A percentile compares a stretch with the other conserved stretches of the same genome.
Conservation (phyloP, 2,113 vertebrate species). For the Grammomys surdaster region DNA sequence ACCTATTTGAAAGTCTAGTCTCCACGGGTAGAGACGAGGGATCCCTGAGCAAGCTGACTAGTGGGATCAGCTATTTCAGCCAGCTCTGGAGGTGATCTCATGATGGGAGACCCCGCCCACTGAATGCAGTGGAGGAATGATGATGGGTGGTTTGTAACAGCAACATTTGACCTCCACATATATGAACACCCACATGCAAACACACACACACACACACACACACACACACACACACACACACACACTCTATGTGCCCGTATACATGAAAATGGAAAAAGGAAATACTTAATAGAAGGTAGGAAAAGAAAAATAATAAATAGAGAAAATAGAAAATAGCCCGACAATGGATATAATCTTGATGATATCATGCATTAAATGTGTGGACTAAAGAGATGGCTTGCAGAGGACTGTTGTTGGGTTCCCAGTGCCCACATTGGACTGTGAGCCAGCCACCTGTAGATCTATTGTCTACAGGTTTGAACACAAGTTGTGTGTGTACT, state of each 20-base stretch:
- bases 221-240: background rate
- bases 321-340: background rate
- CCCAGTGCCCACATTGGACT: background rate
- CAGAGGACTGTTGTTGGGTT: background rate
- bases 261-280: background rate
- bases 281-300: background rate
- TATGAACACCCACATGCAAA: background rate
- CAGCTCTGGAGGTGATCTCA: background rate
- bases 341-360: background rate
- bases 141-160: background rate
- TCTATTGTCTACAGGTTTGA: background rate
- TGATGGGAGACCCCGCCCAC: background rate
- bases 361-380: background rate
- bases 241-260: background rate
- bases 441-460: background rate
- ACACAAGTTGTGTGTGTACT: background rate
- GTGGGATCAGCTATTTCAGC: background rate
- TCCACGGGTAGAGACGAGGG: too few relatives aligned
- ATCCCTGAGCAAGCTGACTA: background rate
- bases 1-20: background rate
- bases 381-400: background rate
- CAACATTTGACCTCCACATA: background rate
- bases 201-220: background rate
- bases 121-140: background rate
- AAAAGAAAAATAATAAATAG: background rate